Percentiles rank a stretch among this genome's conserved stretches.
Conservation (phyloP, 1,140 invertebrate species). For the Colletes latitarsis region DNA sequence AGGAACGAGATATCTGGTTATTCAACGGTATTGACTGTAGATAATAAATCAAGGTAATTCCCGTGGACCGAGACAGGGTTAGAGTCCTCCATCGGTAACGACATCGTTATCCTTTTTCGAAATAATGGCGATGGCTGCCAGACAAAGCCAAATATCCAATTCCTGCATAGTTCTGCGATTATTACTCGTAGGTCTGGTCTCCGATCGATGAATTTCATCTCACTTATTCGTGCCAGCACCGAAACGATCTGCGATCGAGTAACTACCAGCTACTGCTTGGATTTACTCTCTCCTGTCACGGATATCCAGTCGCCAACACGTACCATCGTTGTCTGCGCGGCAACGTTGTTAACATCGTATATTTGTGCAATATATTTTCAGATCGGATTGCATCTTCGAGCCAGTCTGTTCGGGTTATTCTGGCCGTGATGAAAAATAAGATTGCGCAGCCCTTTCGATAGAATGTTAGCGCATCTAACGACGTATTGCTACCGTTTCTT, state of each 20-base stretch:
- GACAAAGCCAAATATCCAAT: neutral
- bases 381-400: slow-evolving; percentile 25
- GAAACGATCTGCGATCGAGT: slow-evolving; percentile 11
- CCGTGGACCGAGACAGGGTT: no score
- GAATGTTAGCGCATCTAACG: slow-evolving; percentile 17
- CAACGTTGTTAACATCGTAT: slow-evolving; percentile 47
- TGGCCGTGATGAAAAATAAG: slow-evolving; percentile 26
- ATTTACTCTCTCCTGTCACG: slow-evolving; percentile 48
- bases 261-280: slow-evolving; percentile 26
- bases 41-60: no score
- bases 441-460: slow-evolving; percentile 40
- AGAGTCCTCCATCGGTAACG: neutral
- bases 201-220: slow-evolving; percentile 38
- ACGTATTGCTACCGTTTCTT: slow-evolving; percentile 34
- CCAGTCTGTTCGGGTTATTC: slow-evolving; percentile 22
- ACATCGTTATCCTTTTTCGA: neutral
- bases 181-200: neutral
- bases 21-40: no score
- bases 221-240: slow-evolving; percentile 24
- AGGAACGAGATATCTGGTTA: no score
- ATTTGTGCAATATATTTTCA: slow-evolving; percentile 52
- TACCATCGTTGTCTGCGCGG: slow-evolving; percentile 16
- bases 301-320: slow-evolving; percentile 32
- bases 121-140: neutral
- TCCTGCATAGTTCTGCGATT: neutral